Percentiles rank a stretch among this genome's conserved stretches.
Conservation (phyloP, 37 sponge, comb jelly and placozoan genomes). For the Tethya wilhelma region DNA sequence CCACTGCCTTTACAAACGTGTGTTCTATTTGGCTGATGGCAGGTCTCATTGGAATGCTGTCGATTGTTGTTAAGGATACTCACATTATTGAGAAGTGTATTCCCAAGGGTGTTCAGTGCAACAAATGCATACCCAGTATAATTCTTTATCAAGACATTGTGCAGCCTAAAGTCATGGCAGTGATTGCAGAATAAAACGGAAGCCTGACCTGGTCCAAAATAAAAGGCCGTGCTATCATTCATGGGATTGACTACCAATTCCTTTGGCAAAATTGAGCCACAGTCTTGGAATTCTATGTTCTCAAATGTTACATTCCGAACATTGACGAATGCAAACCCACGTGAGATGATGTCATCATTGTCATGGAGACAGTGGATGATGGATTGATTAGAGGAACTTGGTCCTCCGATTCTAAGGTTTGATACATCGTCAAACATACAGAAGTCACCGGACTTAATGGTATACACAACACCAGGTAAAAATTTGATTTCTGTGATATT, state of each 20-base stretch:
- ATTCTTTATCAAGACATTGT: background rate
- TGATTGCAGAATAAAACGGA: slow-evolving; percentile 5
- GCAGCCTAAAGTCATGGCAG: slow-evolving; percentile 1
- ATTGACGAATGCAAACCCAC: slow-evolving; percentile 30
- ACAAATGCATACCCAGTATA: slow-evolving; percentile 21
- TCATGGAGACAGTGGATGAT: background rate
- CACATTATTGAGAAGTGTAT: background rate
- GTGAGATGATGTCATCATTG: too few species aligned
- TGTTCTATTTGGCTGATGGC: background rate
- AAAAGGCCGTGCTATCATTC: background rate
- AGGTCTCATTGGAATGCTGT: background rate
- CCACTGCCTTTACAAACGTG: slow-evolving; percentile 10
- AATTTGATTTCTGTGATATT: too few species aligned
- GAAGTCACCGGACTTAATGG: too few species aligned
- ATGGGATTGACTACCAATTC: background rate
- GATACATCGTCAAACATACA: slow-evolving; percentile 3
- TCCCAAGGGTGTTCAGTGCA: background rate
- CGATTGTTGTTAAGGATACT: background rate
- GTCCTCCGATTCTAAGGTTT: background rate
- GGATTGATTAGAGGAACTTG: background rate
- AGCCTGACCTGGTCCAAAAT: background rate
- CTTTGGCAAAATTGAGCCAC: slow-evolving; percentile 9
- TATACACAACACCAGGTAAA: too few species aligned
- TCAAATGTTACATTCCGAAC: background rate
- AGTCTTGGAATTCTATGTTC: slow-evolving; percentile 17